These are phyloP conservation scores for Mormyrops boulengeri DNA, from an alignment of 2,797 vertebrate genomes.

Conservation along the genomic window DNA sequence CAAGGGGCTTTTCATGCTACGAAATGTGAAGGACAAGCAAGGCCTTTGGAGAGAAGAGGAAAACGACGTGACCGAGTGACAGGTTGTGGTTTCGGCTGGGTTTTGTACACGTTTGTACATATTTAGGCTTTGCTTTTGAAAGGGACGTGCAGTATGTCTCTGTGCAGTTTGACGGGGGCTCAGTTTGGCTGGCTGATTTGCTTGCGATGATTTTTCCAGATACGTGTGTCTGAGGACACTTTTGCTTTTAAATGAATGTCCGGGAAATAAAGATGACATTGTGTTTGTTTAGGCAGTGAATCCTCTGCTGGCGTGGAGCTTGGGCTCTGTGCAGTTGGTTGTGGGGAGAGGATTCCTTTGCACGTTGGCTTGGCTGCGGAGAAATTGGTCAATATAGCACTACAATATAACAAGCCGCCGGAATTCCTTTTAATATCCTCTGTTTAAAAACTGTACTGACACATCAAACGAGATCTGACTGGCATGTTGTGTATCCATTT, in stretches of 20 bases:
- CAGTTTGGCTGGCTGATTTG: neutral
- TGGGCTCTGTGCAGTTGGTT: neutral
- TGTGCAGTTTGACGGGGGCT: neutral
- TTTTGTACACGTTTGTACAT: neutral
- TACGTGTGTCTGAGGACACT: neutral
- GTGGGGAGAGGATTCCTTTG: neutral
- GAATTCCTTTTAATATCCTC: slow-evolving; percentile 15
- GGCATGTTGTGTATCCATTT: slow-evolving; percentile 8
- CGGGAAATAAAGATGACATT: neutral
- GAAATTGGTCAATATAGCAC: neutral
- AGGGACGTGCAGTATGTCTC: neutral
- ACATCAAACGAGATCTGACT: slow-evolving; percentile 12
- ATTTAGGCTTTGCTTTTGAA: neutral
- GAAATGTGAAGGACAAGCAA: neutral
- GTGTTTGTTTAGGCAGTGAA: neutral
- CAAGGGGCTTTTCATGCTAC: neutral
- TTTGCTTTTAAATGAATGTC: neutral
- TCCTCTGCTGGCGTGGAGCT: neutral
- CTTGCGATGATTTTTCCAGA: neutral
- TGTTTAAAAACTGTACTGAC: slow-evolving; percentile 4
- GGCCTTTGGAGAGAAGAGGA: neutral
- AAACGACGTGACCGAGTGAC: neutral
- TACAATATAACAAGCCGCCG: neutral
- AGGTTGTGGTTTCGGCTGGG: slow-evolving; percentile 13
- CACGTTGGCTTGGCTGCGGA: neutral